These are phyloP conservation scores for Himantopus leucocephalus DNA, from an alignment of 2,113 vertebrate genomes.

Conservation along the genomic window DNA sequence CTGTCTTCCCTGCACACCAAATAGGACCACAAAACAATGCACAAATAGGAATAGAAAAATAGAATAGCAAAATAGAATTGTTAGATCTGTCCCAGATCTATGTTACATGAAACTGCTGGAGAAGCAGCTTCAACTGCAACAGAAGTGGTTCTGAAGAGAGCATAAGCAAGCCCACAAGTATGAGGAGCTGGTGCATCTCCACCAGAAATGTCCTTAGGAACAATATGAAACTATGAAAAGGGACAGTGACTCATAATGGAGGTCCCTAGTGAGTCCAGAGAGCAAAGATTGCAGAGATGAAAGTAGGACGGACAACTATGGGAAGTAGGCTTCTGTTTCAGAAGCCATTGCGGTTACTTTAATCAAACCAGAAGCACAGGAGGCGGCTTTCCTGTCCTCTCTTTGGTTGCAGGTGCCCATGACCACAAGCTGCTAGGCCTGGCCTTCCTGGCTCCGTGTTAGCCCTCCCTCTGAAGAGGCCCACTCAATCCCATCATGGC, in stretches of 20 bases:
- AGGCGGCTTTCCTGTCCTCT: not conserved
- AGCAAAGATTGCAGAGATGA: not conserved
- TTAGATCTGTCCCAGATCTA: not conserved
- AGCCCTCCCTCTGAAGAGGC: not conserved
- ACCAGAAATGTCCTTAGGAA: not conserved
- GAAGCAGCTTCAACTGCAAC: not conserved
- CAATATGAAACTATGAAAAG: not conserved
- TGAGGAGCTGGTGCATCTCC: not conserved
- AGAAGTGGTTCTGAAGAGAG: not conserved
- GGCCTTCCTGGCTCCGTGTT: not conserved
- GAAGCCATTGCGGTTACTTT: not conserved
- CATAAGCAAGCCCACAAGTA: not conserved
- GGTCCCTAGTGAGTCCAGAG: not conserved
- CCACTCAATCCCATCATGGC: not conserved
- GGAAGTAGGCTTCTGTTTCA: not conserved
- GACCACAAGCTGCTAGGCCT: not conserved
- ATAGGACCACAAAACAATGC: not conserved
- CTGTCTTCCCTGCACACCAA: not conserved
- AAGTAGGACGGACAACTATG: not conserved
- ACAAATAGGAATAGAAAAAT: not conserved
- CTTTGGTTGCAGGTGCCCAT: not conserved
- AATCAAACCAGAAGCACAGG: not conserved
- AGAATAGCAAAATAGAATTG: too few relatives aligned
- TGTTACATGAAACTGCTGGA: not conserved
- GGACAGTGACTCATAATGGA: not conserved